These are phyloP conservation scores for Lepus europaeus DNA, from an alignment of 2,113 vertebrate genomes.

Conservation along the genomic window DNA sequence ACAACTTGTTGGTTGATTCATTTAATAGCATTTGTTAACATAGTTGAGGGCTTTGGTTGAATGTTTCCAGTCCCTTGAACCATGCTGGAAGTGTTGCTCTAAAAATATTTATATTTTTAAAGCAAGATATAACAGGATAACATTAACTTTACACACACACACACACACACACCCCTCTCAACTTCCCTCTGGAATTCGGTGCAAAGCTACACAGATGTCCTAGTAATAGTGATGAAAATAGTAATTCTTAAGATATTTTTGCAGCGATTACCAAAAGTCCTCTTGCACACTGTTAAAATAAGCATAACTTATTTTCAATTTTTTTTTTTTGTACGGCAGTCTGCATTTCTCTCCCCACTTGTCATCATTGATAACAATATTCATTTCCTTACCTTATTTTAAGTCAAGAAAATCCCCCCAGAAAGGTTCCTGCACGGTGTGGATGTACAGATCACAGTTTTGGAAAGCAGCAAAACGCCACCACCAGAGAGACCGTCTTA, in stretches of 20 bases:
- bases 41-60: constrained; percentile 8
- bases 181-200: constrained; percentile 65
- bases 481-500: constrained; percentile 39
- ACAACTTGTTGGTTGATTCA: constrained; percentile 74
- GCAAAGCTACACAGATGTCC: constrained; percentile 34
- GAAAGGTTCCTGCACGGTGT: not conserved
- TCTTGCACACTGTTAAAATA: constrained; percentile 47
- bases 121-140: constrained; percentile 42
- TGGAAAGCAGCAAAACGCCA: not conserved
- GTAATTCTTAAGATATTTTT: constrained; percentile 49
- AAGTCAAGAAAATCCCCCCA: constrained; percentile 75
- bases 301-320: constrained; percentile 61
- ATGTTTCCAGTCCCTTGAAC: constrained; percentile 12
- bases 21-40: constrained; percentile 30
- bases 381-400: constrained; percentile 84
- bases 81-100: constrained; percentile 47
- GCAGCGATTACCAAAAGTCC: constrained; percentile 31
- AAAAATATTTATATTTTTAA: constrained; percentile 68
- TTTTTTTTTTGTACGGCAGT: not conserved
- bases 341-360: constrained; percentile 27
- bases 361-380: constrained; percentile 54
- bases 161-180: not conserved
- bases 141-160: constrained; percentile 63
- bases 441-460: constrained; percentile 17
- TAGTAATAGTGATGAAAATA: not conserved